Conservation (phyloP, 2,113 vertebrate species). For the Lycocorax pyrrhopterus region DNA sequence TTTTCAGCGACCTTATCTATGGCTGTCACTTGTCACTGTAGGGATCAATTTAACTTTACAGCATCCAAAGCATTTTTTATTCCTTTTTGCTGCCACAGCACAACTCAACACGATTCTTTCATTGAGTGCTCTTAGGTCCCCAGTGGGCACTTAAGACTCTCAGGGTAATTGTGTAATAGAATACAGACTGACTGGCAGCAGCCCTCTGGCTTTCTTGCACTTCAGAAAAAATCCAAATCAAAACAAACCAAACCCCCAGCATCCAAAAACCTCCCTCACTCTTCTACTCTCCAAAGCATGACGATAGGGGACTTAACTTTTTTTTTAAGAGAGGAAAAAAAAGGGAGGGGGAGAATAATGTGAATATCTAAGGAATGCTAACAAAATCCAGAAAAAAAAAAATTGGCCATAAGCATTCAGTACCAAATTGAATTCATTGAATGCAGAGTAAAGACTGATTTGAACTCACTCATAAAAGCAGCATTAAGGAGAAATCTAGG, state of each 20-base stretch:
- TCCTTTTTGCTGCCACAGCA: neutral
- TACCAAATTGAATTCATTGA: neutral
- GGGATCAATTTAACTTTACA: neutral
- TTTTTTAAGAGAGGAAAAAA: neutral
- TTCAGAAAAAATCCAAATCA: neutral
- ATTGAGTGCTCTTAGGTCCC: neutral
- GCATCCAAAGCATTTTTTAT: neutral
- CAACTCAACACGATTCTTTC: neutral
- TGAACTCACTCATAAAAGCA: neutral
- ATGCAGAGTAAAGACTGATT: neutral
- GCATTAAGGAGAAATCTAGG: neutral
- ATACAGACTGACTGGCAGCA: neutral
- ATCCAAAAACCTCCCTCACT: neutral
- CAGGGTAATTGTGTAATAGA: neutral
- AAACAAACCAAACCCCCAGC: neutral
- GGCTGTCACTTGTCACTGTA: neutral
- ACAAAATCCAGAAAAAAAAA: neutral
- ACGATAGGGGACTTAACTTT: neutral
- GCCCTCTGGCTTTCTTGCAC: neutral
- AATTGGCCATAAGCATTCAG: neutral
- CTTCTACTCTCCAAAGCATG: neutral
- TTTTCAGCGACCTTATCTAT: neutral
- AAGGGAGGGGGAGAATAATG: fast-evolving
- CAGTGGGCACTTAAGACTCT: neutral
- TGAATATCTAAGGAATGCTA: neutral